Evolutionary conservation across 2,797 vertebrate species (phyloP), one percentile per base, ranked within the genome.

Genomic region (Esox lucius): DNA sequence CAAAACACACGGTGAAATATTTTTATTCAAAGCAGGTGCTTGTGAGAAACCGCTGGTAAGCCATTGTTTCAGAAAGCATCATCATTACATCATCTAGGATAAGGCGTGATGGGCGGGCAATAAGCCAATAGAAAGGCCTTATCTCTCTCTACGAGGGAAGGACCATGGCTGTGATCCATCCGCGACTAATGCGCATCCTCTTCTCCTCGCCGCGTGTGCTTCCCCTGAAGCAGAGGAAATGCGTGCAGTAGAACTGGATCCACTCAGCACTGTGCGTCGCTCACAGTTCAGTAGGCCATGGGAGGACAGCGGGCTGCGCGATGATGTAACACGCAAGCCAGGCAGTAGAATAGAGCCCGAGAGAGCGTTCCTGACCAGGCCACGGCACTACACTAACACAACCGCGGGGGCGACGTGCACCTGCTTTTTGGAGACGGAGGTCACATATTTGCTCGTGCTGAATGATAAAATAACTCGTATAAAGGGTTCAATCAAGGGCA

Each of bases 271-370:
- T 0, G 56, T 61, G 56, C 22, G 56, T 4, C 11, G 56, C 86
- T 88, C 76, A 84, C 85, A 89, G 93, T 93, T 94, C 92, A 94
- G 86, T 93, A 87, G 92, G 92, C 88, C 93, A 94, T 79, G 79
- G 81, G 88, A 91, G 89, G 90, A 91, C 91, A 91, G 85, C 84
- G 19, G 70, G 87, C 89, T 86, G 90, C 91, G 89, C 92, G 90
- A 90, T 92, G 91, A 92, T 92, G 92, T 91, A 92, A 93, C 87
- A 89, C 87, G 90, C 88, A 89, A 89, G 5, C 69, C 64, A 24
- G 19, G 67, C 19, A 66, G 64, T 28, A 66, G 61, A 26, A 42
- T 7, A 17, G 26, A 56, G 24, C 49, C 51, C 39, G 46, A 39
- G 53, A 69, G 72, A 66, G 59, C 22, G 28, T 68, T 68, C 31